Conservation (phyloP, 2,888 invertebrate species). For the Sarcophaga variegata region DNA sequence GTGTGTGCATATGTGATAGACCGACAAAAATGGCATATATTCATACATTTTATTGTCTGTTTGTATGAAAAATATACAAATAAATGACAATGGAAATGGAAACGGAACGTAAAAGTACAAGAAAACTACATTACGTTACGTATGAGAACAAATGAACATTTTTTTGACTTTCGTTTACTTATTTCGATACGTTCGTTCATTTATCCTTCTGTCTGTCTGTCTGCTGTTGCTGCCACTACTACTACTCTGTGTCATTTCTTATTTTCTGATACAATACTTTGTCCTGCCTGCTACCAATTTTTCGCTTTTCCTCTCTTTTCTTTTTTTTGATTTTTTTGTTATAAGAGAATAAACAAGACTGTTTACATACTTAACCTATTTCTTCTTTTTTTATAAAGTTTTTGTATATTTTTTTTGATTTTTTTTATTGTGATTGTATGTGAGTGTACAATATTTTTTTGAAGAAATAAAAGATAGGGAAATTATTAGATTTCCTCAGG, state of each 20-base stretch:
- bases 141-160: slow-evolving; percentile 20
- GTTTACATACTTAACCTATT: slow-evolving; percentile 63
- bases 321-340: slow-evolving; percentile 5
- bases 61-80: slow-evolving; percentile 19
- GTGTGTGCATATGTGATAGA: background rate
- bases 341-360: slow-evolving; percentile 48
- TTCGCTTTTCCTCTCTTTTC: slow-evolving; percentile 26
- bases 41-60: slow-evolving; percentile 17
- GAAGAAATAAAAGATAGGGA: slow-evolving; percentile 44
- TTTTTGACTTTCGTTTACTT: slow-evolving; percentile 43
- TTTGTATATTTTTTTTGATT: background rate
- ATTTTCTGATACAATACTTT: background rate
- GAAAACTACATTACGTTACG: background rate
- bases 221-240: too few species aligned
- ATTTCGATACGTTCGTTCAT: slow-evolving; percentile 10
- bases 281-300: background rate
- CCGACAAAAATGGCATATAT: slow-evolving; percentile 13
- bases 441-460: background rate
- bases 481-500: slow-evolving; percentile 67
- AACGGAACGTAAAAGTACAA: background rate
- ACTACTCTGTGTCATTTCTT: slow-evolving; percentile 14
- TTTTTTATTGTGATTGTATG: background rate
- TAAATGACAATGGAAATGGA: background rate
- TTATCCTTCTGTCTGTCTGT: background rate
- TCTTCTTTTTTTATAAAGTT: slow-evolving; percentile 31